Conservation (phyloP, 2,888 invertebrate species). For the Drosophila rubida region DNA sequence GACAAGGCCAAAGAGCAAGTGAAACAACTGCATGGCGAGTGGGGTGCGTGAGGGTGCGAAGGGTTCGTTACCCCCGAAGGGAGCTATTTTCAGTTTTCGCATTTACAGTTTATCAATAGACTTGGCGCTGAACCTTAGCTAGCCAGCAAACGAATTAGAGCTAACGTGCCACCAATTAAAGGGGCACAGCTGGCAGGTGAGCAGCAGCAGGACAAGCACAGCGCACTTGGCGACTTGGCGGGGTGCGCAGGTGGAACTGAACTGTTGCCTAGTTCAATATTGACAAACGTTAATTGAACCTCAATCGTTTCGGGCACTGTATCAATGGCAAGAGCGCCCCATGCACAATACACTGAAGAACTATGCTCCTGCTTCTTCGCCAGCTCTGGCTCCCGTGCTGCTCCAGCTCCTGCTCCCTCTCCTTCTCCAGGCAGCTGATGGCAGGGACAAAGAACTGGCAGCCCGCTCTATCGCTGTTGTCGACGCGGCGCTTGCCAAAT, state of each 20-base stretch:
- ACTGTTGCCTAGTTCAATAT: constrained; percentile 73
- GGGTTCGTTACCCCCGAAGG: constrained; percentile 6
- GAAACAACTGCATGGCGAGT: constrained; percentile 14
- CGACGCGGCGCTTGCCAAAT: background rate
- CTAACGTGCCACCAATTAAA: constrained; percentile 12
- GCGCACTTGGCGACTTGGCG: too few species aligned
- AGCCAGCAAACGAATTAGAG: constrained; percentile 8
- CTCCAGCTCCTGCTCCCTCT: background rate
- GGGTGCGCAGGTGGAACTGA: constrained; percentile 2
- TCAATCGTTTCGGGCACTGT: constrained; percentile 51
- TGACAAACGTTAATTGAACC: constrained; percentile 80
- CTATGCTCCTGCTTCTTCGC: constrained; percentile 27
- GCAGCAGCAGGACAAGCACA: constrained; percentile 5
- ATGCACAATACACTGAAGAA: constrained; percentile 74
- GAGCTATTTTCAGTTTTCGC: constrained; percentile 6
- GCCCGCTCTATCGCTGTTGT: constrained; percentile 1
- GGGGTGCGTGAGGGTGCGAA: constrained; percentile 13
- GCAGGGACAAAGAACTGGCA: constrained; percentile 8
- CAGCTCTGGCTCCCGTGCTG: background rate
- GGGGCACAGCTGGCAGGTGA: background rate
- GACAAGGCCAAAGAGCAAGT: constrained; percentile 31
- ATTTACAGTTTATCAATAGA: constrained; percentile 16
- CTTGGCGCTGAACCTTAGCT: background rate
- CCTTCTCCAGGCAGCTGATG: constrained; percentile 34
- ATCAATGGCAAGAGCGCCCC: constrained; percentile 59